Percentiles rank a stretch among this genome's conserved stretches.
These are phyloP conservation scores for Dicyrtomina minuta DNA, from an alignment of 2,888 invertebrate genomes.

Conservation along the genomic window DNA sequence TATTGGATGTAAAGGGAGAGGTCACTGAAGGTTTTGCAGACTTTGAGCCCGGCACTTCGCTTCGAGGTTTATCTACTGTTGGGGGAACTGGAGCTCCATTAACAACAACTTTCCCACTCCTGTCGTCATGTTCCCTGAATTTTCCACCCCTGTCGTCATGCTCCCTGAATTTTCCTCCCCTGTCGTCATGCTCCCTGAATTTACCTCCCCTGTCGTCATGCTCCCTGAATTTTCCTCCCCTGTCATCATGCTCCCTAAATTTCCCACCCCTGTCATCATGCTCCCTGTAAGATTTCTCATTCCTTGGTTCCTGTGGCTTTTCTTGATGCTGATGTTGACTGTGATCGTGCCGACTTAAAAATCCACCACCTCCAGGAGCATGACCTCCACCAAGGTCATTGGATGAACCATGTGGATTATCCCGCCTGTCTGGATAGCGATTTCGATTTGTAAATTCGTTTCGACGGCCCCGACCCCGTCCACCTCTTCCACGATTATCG, in stretches of 20 bases:
- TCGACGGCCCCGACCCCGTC: constrained; percentile 40
- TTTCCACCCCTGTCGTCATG: constrained; percentile 8
- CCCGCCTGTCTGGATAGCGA: constrained; percentile 46
- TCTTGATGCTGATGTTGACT: constrained; percentile 3
- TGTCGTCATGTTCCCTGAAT: neutral
- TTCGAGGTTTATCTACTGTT: neutral
- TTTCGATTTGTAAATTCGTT: constrained; percentile 52
- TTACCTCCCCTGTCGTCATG: neutral
- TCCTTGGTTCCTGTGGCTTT: neutral
- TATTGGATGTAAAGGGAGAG: constrained; percentile 47
- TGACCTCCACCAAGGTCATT: neutral
- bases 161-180: constrained; percentile 5
- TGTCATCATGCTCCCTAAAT: constrained; percentile 11
- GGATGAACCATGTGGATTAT: constrained; percentile 3
- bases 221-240: constrained; percentile 13
- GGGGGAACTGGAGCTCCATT: constrained; percentile 13
- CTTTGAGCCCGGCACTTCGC: constrained; percentile 8
- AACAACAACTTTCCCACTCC: neutral
- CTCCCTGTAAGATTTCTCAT: constrained; percentile 13
- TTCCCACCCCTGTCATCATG: neutral
- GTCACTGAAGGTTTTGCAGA: constrained; percentile 11
- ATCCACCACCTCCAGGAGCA: neutral
- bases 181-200: constrained; percentile 9
- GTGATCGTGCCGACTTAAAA: constrained; percentile 1
- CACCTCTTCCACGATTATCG: constrained; percentile 21